phyloP scores from a whole-genome alignment of 2,113 vertebrate species.

The Grallaria varia region DNA sequence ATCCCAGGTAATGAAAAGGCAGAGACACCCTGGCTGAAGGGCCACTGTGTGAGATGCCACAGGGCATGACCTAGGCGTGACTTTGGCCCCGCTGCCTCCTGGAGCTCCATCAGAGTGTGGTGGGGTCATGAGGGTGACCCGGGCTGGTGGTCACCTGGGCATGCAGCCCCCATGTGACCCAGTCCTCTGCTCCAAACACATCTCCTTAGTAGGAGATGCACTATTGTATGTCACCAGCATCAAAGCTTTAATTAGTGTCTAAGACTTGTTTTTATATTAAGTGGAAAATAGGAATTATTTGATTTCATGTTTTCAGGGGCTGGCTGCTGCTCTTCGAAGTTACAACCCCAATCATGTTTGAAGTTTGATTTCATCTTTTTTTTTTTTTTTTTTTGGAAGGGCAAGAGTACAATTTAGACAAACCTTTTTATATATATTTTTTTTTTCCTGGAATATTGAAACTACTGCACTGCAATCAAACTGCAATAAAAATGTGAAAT shows the following conservation, averaged over 20 bases:
- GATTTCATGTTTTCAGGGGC: background rate
- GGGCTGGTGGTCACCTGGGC: slow-evolving; percentile 1
- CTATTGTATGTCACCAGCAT: background rate
- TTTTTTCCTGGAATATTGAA: slow-evolving; percentile 3
- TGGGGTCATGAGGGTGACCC: background rate
- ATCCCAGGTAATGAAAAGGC: too few species aligned
- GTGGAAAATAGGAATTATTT: background rate
- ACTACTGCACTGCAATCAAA: slow-evolving; percentile 33
- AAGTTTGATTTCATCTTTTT: background rate
- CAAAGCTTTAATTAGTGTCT: background rate
- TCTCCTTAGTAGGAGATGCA: background rate
- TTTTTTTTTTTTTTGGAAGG: background rate
- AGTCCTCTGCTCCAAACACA: background rate
- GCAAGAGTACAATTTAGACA: slow-evolving; percentile 33
- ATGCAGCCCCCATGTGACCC: slow-evolving; percentile 2
- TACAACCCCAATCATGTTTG: slow-evolving; percentile 7
- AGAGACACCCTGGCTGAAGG: background rate
- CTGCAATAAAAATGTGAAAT: slow-evolving; percentile 36
- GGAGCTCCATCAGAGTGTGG: fast-evolving
- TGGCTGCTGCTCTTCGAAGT: slow-evolving; percentile 34
- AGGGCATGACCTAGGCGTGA: background rate
- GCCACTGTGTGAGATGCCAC: fast-evolving
- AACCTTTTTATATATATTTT: background rate
- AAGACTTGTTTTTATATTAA: background rate
- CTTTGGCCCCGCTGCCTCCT: background rate